These are phyloP conservation scores for Daphoenositta chrysoptera DNA, from an alignment of 2,113 vertebrate genomes.

Conservation along the genomic window DNA sequence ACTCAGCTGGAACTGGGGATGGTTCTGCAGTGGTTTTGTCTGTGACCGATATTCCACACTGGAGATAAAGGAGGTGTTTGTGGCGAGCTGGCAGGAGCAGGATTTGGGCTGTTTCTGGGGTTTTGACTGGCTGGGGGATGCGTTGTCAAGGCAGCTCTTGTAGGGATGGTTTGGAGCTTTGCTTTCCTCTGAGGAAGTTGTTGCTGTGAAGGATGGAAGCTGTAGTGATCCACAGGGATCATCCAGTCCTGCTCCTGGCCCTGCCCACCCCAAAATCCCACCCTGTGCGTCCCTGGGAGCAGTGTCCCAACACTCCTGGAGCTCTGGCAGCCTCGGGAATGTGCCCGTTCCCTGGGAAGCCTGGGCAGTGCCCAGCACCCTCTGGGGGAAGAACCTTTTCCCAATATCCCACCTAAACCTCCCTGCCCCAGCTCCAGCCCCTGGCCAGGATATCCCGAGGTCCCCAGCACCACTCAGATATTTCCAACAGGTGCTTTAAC, in stretches of 20 bases:
- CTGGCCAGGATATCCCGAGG: neutral
- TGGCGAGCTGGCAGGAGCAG: neutral
- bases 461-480: neutral
- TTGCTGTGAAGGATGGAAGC: neutral
- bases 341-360: neutral
- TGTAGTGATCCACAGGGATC: neutral
- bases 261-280: neutral
- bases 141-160: neutral
- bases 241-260: neutral
- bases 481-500: slow-evolving; percentile 15
- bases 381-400: neutral
- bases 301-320: neutral
- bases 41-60: accelerated
- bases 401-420: neutral
- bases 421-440: neutral
- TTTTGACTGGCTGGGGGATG: neutral
- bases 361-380: neutral
- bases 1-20: neutral
- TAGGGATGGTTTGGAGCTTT: neutral
- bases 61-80: neutral
- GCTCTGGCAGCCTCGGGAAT: neutral
- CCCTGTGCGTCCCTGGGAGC: too few relatives aligned
- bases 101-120: neutral
- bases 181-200: neutral
- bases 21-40: neutral